Evolutionary conservation across 2,888 invertebrate genomes (phyloP), one percentile per base, ranked within the genome.

Genomic region (Daptonema setosum): DNA sequence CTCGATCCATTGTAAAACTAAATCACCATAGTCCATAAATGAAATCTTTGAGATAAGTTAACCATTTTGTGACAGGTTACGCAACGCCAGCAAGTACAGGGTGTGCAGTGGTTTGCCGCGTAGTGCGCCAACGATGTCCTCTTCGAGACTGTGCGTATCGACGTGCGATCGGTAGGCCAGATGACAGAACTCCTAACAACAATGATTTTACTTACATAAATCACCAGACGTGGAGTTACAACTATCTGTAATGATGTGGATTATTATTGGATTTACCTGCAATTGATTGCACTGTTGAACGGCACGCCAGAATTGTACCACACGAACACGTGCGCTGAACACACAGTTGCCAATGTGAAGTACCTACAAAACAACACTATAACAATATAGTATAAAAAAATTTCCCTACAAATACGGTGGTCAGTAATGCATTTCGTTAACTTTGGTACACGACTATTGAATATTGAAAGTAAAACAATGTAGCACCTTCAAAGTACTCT

Each of bases 281-380:
- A 50, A 20, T 5, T 50, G 25, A 5, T 3, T 11, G 26, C 50
- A 50, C 8, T 8, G 3, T 2, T 8, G 26, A 14, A 50, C 26
- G 50, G 50, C 25, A 26, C 26, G 11, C 50, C 50, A 50, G 3
- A 50, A 11, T 26, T 25, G 26, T 5, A 28, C 26, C 26, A 50
- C 26, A 5, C 50, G 11, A 3, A 28, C 8, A 3, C 50, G 50
- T 20, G 50, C 24, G 26, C 26, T 50, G 50, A 14, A 50, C 26
- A 50, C 28, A 28, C 50, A 50, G 26, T 50, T 50, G 50, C 50
- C 50, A 50, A 50, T 17, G 26, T 50, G 50, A n/a, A n/a, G n/a
- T n/a, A n/a, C n/a, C n/a, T n/a, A n/a, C n/a, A n/a, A n/a, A n/a
- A n/a, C n/a, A n/a, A n/a, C n/a, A n/a, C n/a, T n/a, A n/a, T n/a